phyloP scores from a whole-genome alignment of 1,140 invertebrate genomes.

The Coelopa frigida region DNA sequence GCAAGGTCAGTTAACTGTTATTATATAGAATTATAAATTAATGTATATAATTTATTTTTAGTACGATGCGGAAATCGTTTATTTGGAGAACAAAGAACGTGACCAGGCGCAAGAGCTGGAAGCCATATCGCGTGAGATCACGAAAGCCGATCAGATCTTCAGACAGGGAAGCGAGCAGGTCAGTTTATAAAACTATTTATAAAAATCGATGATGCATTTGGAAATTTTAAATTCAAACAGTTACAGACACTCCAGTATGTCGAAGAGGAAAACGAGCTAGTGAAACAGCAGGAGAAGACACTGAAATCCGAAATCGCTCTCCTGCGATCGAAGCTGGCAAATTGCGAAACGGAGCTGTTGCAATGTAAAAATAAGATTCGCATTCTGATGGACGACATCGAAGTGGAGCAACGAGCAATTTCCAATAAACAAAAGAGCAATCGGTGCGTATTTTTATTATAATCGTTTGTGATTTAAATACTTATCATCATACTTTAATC shows the following conservation, averaged over 20 bases:
- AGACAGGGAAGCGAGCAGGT: constrained; percentile 72
- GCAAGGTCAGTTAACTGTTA: constrained; percentile 62
- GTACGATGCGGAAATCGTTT: constrained; percentile 83
- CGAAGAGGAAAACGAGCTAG: constrained; percentile 81
- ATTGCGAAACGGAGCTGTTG: constrained; percentile 79
- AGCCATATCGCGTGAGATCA: constrained; percentile 72
- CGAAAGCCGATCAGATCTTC: constrained; percentile 65
- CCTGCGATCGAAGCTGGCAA: constrained; percentile 72
- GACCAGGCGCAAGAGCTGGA: constrained; percentile 80
- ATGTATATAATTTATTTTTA: constrained; percentile 42
- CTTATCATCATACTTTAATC: constrained; percentile 28
- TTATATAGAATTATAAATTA: not conserved
- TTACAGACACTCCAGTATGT: constrained; percentile 64
- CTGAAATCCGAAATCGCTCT: constrained; percentile 77
- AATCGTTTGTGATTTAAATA: not conserved
- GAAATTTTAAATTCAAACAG: constrained; percentile 8
- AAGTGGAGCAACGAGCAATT: constrained; percentile 43
- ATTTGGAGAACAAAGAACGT: constrained; percentile 78
- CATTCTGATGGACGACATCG: constrained; percentile 59
- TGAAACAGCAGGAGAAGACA: constrained; percentile 80
- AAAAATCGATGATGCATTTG: not conserved
- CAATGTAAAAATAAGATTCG: constrained; percentile 85
- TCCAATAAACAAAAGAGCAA: constrained; percentile 38
- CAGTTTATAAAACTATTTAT: constrained; percentile 14
- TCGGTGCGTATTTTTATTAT: constrained; percentile 18